These are phyloP conservation scores for Cephus pygmeus DNA, from an alignment of 2,888 invertebrate species.

Conservation along the genomic window DNA sequence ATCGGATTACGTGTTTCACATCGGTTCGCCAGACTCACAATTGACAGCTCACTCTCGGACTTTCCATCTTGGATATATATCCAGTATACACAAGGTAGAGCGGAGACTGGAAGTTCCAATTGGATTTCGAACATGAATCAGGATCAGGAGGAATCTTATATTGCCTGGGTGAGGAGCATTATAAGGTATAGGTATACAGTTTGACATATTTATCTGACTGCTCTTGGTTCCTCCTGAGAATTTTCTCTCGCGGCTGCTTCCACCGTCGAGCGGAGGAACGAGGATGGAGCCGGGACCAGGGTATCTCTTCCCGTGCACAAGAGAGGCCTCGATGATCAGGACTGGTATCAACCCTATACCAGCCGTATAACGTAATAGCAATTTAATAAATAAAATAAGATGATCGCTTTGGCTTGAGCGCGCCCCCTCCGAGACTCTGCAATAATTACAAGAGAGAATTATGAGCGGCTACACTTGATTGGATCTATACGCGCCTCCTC, in stretches of 20 bases:
- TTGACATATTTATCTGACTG: constrained; percentile 55
- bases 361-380: constrained; percentile 54
- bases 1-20: constrained; percentile 51
- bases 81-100: neutral
- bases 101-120: neutral
- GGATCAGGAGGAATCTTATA: constrained; percentile 35
- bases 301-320: constrained; percentile 13
- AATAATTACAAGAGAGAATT: constrained; percentile 63
- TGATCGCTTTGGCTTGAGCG: constrained; percentile 43
- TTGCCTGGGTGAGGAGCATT: constrained; percentile 39
- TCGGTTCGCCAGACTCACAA: constrained; percentile 33
- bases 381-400: constrained; percentile 64
- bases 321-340: constrained; percentile 2
- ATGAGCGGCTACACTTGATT: constrained; percentile 61
- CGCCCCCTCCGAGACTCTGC: constrained; percentile 53
- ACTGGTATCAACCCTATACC: constrained; percentile 3
- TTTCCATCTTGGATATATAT: neutral
- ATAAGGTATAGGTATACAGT: constrained; percentile 22
- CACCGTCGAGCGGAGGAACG: constrained; percentile 16
- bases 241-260: constrained; percentile 23
- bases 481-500: constrained; percentile 56
- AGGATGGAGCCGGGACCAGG: neutral
- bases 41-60: constrained; percentile 26
- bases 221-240: constrained; percentile 41
- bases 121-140: neutral